Base-by-base conservation (phyloP, 2,797 vertebrate genomes). In the Typhlichthys subterraneus region DNA sequence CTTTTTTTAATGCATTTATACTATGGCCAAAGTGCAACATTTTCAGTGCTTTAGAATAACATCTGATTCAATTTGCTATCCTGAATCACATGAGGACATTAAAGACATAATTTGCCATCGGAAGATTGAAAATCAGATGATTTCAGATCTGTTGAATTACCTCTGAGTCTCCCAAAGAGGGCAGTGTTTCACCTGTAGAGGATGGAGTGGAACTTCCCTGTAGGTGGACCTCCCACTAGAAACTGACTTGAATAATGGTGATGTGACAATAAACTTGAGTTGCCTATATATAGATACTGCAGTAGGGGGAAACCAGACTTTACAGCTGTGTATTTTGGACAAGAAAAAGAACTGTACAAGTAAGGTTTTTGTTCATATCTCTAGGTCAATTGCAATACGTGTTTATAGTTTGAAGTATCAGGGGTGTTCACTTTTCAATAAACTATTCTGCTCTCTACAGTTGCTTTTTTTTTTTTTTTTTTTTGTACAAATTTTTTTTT, bases 381-480 rank as follows among this genome's bases (percentile, higher is more conserved):
- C 70, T 90, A 88, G 87, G 86, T 88, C 83, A 91, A 83, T 82
- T 88, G 76, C 75, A 88, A 86, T 87, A 85, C 75, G 73, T 85
- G 80, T 90, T 77, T 59, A 81, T 91, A 90, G 90, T 89, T 86
- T 77, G 85, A 84, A 88, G 87, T 89, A 79, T 87, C 80, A 76
- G 86, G 89, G 90, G 84, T 89, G 83, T 88, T 87, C 75, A 68
- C 84, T 92, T 90, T 88, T 90, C 82, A 91, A 90, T 91, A 90
- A 91, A 89, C 83, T 91, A 84, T 92, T 91, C 89, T 92, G 88
- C 89, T 91, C 88, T 94, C 92, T 93, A 94, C 90, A 94, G 93
- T 92, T 92, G 89, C 83, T 85, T 88, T 88, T 88, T 87, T 84
- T 84, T 82, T 77, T 76, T 75, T 80, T 88, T 89, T 84, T 87